A percentile compares a stretch with the other conserved stretches of the same genome.
Evolutionary conservation across 2,888 invertebrate species (phyloP).

Genomic region (Empis stercorea): DNA sequence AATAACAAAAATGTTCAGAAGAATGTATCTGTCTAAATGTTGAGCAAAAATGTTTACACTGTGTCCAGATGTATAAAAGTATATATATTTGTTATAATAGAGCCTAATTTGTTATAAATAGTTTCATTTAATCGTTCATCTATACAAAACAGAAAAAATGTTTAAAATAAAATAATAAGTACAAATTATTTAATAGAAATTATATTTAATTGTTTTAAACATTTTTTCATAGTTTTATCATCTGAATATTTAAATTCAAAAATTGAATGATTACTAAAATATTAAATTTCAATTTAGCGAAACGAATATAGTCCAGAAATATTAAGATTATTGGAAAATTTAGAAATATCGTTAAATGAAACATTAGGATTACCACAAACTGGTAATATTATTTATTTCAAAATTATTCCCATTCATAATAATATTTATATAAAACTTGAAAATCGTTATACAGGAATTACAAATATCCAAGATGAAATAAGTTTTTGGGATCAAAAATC

Average conservation of each 20-base stretch:
- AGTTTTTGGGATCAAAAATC: conserved; percentile 33
- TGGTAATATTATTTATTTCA: conserved; percentile 20
- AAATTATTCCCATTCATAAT: background rate
- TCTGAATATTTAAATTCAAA: background rate
- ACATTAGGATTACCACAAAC: conserved; percentile 33
- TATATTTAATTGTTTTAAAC: background rate
- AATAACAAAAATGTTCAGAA: background rate
- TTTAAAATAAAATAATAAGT: too few relatives aligned
- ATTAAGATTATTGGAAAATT: conserved; percentile 32
- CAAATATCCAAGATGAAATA: conserved; percentile 31
- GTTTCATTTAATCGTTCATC: too few relatives aligned
- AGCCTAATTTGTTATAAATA: too few relatives aligned
- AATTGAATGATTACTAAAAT: background rate
- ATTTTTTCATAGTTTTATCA: background rate
- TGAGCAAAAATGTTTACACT: too few relatives aligned
- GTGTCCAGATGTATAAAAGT: too few relatives aligned
- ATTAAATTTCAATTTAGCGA: conserved; percentile 11
- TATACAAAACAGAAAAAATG: too few relatives aligned
- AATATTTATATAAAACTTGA: background rate
- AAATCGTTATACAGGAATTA: conserved; percentile 21
- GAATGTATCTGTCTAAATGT: too few relatives aligned
- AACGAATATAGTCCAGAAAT: conserved; percentile 33
- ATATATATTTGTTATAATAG: too few relatives aligned
- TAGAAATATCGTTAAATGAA: conserved; percentile 33
- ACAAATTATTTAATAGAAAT: too few relatives aligned